These are phyloP conservation scores for Drosophila meridiana DNA, from an alignment of 2,888 invertebrate genomes.

Conservation along the genomic window DNA sequence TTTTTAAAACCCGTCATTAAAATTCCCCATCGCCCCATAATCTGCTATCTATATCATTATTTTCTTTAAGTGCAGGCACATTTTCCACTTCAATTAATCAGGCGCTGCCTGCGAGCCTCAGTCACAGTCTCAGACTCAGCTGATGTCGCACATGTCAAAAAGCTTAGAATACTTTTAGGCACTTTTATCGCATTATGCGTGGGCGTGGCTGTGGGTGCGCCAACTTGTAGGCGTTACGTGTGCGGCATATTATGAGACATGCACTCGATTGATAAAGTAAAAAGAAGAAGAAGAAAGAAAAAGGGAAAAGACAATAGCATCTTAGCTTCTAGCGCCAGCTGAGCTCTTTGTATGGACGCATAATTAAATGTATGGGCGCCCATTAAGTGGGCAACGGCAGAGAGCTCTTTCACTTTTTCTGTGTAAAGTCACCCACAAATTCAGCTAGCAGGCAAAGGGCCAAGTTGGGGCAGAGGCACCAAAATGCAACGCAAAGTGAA, in stretches of 20 bases:
- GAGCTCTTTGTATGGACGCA: conserved; percentile 28
- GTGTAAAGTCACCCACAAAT: conserved; percentile 54
- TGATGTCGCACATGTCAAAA: conserved; percentile 64
- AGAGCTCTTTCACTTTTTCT: conserved; percentile 3
- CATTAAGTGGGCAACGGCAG: conserved; percentile 32
- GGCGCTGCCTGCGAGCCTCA: conserved; percentile 9
- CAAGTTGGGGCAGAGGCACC: conserved; percentile 17
- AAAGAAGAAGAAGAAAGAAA: conserved; percentile 17
- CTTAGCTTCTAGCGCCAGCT: conserved; percentile 14
- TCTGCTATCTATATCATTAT: conserved; percentile 8
- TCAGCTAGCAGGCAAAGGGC: conserved; percentile 33
- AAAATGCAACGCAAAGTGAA: conserved; percentile 62
- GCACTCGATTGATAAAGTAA: conserved; percentile 40
- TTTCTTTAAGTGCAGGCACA: conserved; percentile 29
- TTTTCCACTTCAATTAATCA: conserved; percentile 65
- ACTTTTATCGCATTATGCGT: conserved; percentile 64
- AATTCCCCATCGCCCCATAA: not conserved
- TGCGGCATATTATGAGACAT: conserved; percentile 35
- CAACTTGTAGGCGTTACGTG: conserved; percentile 14
- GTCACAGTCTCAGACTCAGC: conserved; percentile 13
- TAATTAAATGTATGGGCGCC: conserved; percentile 52
- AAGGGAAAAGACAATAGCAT: conserved; percentile 51
- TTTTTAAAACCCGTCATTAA: not conserved
- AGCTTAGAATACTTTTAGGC: conserved; percentile 64
- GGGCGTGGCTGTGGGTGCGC: not conserved